phyloP scores from a whole-genome alignment of 2,797 vertebrate species.

The Poecile montanus region DNA sequence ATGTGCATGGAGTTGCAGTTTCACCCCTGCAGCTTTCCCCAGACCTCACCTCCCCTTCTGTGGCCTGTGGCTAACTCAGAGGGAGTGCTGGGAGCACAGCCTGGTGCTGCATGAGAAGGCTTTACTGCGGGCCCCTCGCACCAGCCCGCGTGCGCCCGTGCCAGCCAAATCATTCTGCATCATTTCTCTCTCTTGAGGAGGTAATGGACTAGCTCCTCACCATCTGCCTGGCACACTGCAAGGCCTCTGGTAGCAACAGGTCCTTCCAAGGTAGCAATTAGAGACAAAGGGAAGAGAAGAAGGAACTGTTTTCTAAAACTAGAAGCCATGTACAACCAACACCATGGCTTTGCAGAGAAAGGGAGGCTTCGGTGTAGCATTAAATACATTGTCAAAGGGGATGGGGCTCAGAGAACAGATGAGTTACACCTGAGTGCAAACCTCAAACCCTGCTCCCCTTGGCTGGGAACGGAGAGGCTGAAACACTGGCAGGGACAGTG shows the following conservation, averaged over 20 bases:
- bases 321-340: background rate
- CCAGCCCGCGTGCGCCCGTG: background rate
- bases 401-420: background rate
- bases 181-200: constrained; percentile 35
- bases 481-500: background rate
- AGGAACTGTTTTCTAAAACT: background rate
- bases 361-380: background rate
- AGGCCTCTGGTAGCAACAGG: constrained; percentile 40
- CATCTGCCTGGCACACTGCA: constrained; percentile 48
- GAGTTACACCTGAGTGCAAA: background rate
- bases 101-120: accelerated
- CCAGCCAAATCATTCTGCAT: constrained; percentile 62
- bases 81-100: background rate
- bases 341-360: background rate
- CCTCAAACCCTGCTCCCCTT: background rate
- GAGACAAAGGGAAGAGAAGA: background rate
- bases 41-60: background rate
- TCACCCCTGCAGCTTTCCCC: background rate
- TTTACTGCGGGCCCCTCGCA: background rate
- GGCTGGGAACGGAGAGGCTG: background rate
- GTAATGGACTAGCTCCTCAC: constrained; percentile 54
- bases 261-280: constrained; percentile 20
- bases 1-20: background rate
- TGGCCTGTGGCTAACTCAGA: accelerated
- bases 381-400: background rate